Evolutionary conservation across 2,113 vertebrate species (phyloP).

Genomic region (Gallinago media): DNA sequence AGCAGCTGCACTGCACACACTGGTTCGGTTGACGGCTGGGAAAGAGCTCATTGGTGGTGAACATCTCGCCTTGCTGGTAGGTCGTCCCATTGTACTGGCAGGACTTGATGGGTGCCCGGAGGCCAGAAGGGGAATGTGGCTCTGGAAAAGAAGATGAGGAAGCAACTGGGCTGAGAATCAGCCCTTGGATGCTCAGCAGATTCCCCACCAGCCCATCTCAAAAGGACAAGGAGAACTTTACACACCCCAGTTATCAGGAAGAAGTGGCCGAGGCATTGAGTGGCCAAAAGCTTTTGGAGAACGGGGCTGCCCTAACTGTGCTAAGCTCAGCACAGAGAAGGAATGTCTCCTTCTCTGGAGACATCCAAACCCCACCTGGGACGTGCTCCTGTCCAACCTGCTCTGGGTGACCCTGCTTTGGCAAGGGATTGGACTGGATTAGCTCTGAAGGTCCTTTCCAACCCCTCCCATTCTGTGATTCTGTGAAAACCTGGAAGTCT

Average conservation of each 20-base stretch:
- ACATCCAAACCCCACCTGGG: background rate
- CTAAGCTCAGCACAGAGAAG: background rate
- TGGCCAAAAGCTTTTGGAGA: background rate
- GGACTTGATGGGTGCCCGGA: slow-evolving; percentile 81
- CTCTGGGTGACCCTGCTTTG: background rate
- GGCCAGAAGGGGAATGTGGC: slow-evolving; percentile 84
- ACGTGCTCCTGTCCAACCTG: background rate
- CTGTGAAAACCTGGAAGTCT: background rate
- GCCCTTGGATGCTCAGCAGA: background rate
- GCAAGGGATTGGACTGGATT: background rate
- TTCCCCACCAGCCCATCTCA: background rate
- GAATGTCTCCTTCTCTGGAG: background rate
- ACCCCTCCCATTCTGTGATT: background rate
- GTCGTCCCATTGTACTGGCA: slow-evolving; percentile 89
- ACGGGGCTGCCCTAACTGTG: rapidly evolving
- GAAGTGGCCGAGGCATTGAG: rapidly evolving
- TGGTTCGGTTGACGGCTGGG: slow-evolving; percentile 88
- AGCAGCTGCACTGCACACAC: slow-evolving; percentile 94
- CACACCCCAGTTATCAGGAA: rapidly evolving
- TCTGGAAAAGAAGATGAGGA: slow-evolving; percentile 68
- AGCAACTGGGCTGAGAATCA: background rate
- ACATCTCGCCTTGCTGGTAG: slow-evolving; percentile 90
- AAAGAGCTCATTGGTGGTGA: slow-evolving; percentile 86
- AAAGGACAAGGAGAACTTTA: background rate
- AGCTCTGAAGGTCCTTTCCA: background rate